A percentile compares a stretch with the other conserved stretches of the same genome.
phyloP scores from a whole-genome alignment of 2,888 invertebrate species.

The Patella pellucida region DNA sequence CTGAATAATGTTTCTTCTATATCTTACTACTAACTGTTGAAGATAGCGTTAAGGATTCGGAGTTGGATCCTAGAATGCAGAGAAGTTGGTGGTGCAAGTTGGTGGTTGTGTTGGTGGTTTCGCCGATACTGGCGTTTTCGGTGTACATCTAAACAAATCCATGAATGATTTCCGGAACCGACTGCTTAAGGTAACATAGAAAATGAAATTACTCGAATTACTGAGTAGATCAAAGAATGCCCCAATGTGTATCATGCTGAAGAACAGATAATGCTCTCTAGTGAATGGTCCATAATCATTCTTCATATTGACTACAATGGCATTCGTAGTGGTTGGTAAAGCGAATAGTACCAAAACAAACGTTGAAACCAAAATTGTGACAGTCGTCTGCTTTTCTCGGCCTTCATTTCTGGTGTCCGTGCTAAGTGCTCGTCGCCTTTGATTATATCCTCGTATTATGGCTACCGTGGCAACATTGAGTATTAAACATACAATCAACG shows the following conservation, averaged over 20 bases:
- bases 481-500: conserved; percentile 10
- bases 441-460: neutral
- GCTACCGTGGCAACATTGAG: conserved; percentile 6
- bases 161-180: neutral
- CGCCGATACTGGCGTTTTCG: too few relatives aligned
- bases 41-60: too few relatives aligned
- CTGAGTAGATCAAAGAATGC: conserved; percentile 7
- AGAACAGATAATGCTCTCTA: conserved; percentile 18
- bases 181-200: conserved; percentile 4
- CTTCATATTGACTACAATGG: neutral
- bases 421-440: neutral
- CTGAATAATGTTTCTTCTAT: too few relatives aligned
- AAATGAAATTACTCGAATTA: conserved; percentile 13
- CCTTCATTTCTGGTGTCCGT: neutral
- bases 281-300: conserved; percentile 2
- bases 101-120: too few relatives aligned
- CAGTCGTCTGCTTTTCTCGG: conserved; percentile 14
- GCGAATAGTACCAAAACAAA: conserved; percentile 16
- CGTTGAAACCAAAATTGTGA: conserved; percentile 17
- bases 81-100: too few relatives aligned
- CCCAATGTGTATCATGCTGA: conserved; percentile 9
- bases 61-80: too few relatives aligned
- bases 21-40: too few relatives aligned
- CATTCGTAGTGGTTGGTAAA: conserved; percentile 10
- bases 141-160: too few relatives aligned